Percentiles rank a stretch among this genome's conserved stretches.
Conservation (phyloP, 1,140 invertebrate species). For the Magallana gigas region DNA sequence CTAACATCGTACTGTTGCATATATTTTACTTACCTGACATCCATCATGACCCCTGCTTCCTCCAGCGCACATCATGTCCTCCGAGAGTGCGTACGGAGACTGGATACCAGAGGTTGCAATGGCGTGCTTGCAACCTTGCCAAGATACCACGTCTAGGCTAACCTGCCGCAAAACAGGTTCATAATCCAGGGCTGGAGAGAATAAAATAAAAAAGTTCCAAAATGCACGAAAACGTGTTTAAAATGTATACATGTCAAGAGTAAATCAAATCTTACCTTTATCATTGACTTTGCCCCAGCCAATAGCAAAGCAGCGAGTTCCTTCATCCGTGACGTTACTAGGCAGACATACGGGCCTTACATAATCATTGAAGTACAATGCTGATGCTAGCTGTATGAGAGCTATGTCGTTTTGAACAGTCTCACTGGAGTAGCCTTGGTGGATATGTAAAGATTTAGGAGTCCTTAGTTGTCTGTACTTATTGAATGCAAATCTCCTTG, state of each 20-base stretch:
- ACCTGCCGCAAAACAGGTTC: slow-evolving; percentile 64
- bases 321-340: slow-evolving; percentile 49
- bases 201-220: neutral
- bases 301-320: slow-evolving; percentile 64
- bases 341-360: slow-evolving; percentile 88
- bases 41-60: slow-evolving; percentile 62
- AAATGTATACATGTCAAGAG: neutral
- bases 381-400: slow-evolving; percentile 91
- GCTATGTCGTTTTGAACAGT: slow-evolving; percentile 96
- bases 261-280: slow-evolving; percentile 43
- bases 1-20: no score
- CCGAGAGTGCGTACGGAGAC: slow-evolving; percentile 61
- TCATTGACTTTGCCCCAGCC: slow-evolving; percentile 65
- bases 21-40: slow-evolving; percentile 55
- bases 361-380: slow-evolving; percentile 93
- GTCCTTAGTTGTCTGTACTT: slow-evolving; percentile 60
- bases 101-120: slow-evolving; percentile 47
- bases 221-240: neutral
- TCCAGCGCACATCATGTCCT: slow-evolving; percentile 69
- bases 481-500: slow-evolving; percentile 63
- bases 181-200: slow-evolving; percentile 58
- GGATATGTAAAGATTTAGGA: slow-evolving; percentile 55
- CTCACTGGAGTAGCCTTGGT: slow-evolving; percentile 57
- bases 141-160: slow-evolving; percentile 60
- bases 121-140: slow-evolving; percentile 60